These are phyloP conservation scores for Conus canariensis DNA, from an alignment of 2,888 invertebrate genomes.

Conservation along the genomic window DNA sequence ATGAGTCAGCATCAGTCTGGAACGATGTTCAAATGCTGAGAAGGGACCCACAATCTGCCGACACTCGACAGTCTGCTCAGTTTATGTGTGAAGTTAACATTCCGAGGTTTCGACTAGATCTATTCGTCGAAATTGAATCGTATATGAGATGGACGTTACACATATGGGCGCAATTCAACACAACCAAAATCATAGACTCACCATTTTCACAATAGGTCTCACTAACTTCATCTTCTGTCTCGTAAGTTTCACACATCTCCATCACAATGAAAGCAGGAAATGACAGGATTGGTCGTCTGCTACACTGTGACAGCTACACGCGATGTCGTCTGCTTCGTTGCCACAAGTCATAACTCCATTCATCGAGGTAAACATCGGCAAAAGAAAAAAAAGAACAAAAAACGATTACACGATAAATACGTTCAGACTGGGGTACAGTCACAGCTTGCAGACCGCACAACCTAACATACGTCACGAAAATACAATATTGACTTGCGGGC, in stretches of 20 bases:
- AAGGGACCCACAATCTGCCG: too few relatives aligned
- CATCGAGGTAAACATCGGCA: not conserved
- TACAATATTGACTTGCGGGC: not conserved
- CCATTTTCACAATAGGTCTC: constrained; percentile 62
- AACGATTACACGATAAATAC: not conserved
- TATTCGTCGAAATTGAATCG: too few relatives aligned
- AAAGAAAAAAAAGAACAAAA: not conserved
- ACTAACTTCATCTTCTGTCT: constrained; percentile 51
- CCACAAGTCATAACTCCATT: not conserved
- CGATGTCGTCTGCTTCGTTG: constrained; percentile 16
- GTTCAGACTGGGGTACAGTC: not conserved
- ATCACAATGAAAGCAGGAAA: constrained; percentile 21
- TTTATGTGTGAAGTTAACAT: too few relatives aligned
- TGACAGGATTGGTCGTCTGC: constrained; percentile 4
- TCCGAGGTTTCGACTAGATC: too few relatives aligned
- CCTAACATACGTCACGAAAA: not conserved
- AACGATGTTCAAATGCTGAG: too few relatives aligned
- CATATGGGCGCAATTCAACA: too few relatives aligned
- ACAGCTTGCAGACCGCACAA: not conserved
- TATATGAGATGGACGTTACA: too few relatives aligned
- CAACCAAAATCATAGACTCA: constrained; percentile 43
- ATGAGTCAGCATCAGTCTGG: too few relatives aligned
- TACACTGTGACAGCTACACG: not conserved
- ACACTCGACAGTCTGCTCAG: too few relatives aligned
- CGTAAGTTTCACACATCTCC: constrained; percentile 47